Percentiles rank a stretch among this genome's conserved stretches.
These are phyloP conservation scores for Terrapene triunguis DNA, from an alignment of 2,113 vertebrate genomes.

Conservation along the genomic window DNA sequence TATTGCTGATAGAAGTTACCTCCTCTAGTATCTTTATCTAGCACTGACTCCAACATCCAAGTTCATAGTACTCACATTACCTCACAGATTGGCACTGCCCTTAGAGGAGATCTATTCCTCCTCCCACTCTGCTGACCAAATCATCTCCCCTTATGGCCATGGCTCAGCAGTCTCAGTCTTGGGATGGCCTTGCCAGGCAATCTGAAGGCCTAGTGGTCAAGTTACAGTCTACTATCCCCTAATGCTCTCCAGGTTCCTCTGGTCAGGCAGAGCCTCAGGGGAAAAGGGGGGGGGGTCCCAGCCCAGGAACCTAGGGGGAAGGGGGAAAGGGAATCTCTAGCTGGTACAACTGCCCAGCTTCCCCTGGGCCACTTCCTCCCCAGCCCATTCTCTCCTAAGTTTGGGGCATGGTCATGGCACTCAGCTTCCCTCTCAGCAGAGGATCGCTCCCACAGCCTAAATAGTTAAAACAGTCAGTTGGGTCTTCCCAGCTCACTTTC, in stretches of 20 bases:
- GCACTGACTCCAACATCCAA: neutral
- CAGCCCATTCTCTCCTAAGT: neutral
- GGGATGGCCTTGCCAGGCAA: too few relatives aligned
- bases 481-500: neutral
- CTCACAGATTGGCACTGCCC: neutral
- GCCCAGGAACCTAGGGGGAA: too few relatives aligned
- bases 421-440: neutral
- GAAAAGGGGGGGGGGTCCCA: too few relatives aligned
- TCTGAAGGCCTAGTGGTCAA: too few relatives aligned
- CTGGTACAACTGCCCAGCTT: too few relatives aligned
- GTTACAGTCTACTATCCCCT: too few relatives aligned
- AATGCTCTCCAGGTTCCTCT: too few relatives aligned
- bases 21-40: neutral
- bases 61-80: neutral
- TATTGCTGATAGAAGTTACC: neutral
- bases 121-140: accelerated
- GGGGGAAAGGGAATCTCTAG: too few relatives aligned
- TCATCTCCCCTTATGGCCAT: neutral
- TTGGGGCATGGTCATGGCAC: too few relatives aligned
- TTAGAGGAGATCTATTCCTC: neutral
- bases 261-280: too few relatives aligned
- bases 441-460: neutral
- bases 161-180: too few relatives aligned
- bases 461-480: neutral
- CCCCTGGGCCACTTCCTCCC: neutral